Conservation (phyloP, 2,888 invertebrate genomes). For the Stenodema calcarata region DNA sequence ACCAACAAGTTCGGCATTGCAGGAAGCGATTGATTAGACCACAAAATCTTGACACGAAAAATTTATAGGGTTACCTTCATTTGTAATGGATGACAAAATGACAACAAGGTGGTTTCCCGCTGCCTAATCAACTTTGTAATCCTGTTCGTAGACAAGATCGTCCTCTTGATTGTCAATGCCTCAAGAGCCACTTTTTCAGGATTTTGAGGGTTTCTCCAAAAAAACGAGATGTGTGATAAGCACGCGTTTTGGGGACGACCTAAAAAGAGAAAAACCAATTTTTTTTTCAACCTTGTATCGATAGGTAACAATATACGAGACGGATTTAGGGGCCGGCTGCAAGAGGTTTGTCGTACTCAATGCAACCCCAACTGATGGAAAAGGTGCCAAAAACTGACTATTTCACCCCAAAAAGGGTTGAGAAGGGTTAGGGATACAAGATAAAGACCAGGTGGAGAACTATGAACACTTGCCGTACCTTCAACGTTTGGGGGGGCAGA, state of each 20-base stretch:
- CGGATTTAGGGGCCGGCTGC: constrained; percentile 3
- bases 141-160: not conserved
- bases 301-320: not conserved
- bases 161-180: not conserved
- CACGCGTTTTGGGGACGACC: not conserved
- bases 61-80: not conserved
- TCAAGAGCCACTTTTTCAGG: not conserved
- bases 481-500: not conserved
- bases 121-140: not conserved
- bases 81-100: not conserved
- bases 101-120: not conserved
- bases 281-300: not conserved
- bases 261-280: not conserved
- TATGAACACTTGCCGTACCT: constrained; percentile 26
- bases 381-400: constrained; percentile 46
- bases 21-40: too few species aligned
- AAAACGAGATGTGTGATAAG: not conserved
- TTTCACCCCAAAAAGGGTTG: constrained; percentile 53
- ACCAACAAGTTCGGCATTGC: too few species aligned
- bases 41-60: too few species aligned
- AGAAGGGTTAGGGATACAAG: constrained; percentile 36
- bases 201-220: not conserved
- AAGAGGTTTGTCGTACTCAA: not conserved
- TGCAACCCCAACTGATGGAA: not conserved
- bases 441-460: constrained; percentile 38